A percentile compares a stretch with the other conserved stretches of the same genome.
Evolutionary conservation across 2,797 vertebrate species (phyloP).

Genomic region (Micropoecilia bifurca): DNA sequence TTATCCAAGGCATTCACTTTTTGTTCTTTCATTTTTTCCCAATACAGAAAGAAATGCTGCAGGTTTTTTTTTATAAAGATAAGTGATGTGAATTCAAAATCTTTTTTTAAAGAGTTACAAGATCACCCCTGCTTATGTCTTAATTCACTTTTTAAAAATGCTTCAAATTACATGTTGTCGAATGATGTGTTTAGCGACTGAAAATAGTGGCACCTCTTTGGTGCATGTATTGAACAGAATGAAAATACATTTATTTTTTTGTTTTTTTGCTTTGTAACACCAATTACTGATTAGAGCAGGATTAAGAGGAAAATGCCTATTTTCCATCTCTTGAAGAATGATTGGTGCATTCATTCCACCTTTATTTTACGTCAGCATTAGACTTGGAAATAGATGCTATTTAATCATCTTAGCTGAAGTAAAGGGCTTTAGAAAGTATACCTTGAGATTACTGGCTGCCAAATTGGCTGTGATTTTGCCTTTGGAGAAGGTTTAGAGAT

Average conservation of each 20-base stretch:
- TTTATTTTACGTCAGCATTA: not conserved
- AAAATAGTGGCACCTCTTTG: not conserved
- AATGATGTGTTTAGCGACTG: not conserved
- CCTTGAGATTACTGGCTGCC: constrained; percentile 35
- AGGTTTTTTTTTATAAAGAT: not conserved
- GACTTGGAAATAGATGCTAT: constrained; percentile 14
- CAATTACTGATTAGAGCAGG: not conserved
- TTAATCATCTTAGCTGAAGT: constrained; percentile 5
- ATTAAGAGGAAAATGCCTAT: not conserved
- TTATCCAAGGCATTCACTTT: not conserved
- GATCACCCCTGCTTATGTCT: not conserved
- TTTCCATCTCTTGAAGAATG: not conserved
- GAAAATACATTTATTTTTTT: not conserved
- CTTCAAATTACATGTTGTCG: not conserved
- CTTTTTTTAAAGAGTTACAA: not conserved
- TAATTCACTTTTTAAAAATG: not conserved
- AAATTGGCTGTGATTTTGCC: constrained; percentile 50
- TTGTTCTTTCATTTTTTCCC: not conserved
- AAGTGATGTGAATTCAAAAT: not conserved
- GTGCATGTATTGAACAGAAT: not conserved
- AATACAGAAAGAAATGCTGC: not conserved
- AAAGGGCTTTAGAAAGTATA: constrained; percentile 31
- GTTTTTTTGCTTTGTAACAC: not conserved
- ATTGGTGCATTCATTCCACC: not conserved
- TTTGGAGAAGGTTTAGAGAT: constrained; percentile 53